Base-by-base conservation (phyloP, 2,888 invertebrate species). In the Coremacera marginata region DNA sequence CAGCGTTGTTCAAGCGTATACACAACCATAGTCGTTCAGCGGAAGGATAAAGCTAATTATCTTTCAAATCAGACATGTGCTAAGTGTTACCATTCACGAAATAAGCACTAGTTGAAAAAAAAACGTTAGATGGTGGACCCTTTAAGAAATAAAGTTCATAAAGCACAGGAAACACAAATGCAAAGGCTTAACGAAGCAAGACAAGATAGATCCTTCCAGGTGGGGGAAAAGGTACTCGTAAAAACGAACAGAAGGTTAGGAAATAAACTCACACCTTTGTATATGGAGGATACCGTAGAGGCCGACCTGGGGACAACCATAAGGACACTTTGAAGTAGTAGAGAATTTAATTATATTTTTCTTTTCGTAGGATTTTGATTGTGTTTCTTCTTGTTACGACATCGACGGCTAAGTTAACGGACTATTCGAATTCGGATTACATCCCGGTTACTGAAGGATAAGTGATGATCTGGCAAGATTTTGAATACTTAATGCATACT, bases 201-300 rank as follows among this genome's bases (percentile, higher is more conserved):
- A 70, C 49, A 67, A 68, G 63, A 80, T 25, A 79, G 79, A 67
- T 71, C 14, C 55, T 80, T 80, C 52, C 51, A 78, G 49, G 75
- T 77, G 52, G 77, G 78, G 9, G 81, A 80, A 5, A 76, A 74
- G 16, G 74, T 79, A 14, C 52, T 78, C 11, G 70, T 76, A 67
- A 80, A 79, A 71, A 55, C 60, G 25, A 79, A 78, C 27, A 74
- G 65, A 31, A 37, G 76, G 27, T 51, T 71, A 3, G 76, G 76
- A 25, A 79, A 77, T 31, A 77, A 78, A 60, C 70, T 60, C 25
- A 25, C 67, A 34, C 31, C 16, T 31, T 19, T 57, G 19, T 60
- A 57, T 22, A 19, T 74, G 25, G 79, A 79, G n/a, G 68, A 65
- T 63, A 70, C 22, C 31, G 31, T 75, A 62, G 67, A 79, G 52